A percentile compares a stretch with the other conserved stretches of the same genome.
These are phyloP conservation scores for Molossus alvarezi DNA, from an alignment of 2,797 vertebrate genomes.

Conservation along the genomic window DNA sequence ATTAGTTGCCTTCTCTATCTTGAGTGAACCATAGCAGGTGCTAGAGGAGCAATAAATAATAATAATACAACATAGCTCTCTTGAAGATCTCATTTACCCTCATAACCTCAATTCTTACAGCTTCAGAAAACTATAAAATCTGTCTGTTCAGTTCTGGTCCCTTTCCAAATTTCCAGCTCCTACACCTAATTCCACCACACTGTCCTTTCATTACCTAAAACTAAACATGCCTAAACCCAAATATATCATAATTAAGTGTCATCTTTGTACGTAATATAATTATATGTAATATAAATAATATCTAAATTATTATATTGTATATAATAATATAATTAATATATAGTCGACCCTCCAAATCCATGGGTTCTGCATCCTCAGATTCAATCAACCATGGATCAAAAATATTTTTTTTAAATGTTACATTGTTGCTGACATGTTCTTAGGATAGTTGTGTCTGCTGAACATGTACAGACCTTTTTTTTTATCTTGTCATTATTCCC, in stretches of 20 bases:
- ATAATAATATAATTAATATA: slow-evolving; percentile 53
- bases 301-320: neutral
- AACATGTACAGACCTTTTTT: neutral
- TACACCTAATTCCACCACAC: neutral
- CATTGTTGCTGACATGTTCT: neutral
- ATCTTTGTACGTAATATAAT: slow-evolving; percentile 36
- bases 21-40: neutral
- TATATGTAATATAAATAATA: slow-evolving; percentile 35
- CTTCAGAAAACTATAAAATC: slow-evolving; percentile 15
- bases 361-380: neutral
- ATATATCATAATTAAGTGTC: neutral
- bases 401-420: neutral
- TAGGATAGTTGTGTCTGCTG: neutral
- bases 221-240: neutral
- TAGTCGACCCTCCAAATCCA: neutral
- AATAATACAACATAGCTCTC: neutral
- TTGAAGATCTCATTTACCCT: neutral
- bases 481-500: neutral
- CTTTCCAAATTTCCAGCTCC: slow-evolving; percentile 4
- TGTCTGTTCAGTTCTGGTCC: slow-evolving; percentile 25
- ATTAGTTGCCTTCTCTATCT: neutral
- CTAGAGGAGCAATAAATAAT: neutral
- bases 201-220: neutral
- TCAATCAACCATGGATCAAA: neutral
- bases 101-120: neutral